phyloP scores from a whole-genome alignment of 2,888 invertebrate species.

The Ditula angustiorana region DNA sequence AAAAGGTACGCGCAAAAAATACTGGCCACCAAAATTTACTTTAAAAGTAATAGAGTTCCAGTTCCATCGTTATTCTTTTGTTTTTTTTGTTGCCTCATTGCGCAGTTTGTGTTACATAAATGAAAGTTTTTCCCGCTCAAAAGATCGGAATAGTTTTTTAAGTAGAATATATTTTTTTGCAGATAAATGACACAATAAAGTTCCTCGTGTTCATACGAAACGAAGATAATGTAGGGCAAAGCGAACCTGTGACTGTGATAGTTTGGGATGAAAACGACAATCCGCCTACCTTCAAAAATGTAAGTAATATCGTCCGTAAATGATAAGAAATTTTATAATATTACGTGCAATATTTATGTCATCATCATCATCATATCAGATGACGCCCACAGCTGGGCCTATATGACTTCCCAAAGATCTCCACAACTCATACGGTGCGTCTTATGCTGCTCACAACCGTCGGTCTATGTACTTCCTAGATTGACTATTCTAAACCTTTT shows the following conservation, averaged over 20 bases:
- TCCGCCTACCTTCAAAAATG: constrained; percentile 91
- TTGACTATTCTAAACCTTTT: too few species aligned
- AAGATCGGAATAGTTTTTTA: neutral
- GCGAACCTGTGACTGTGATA: constrained; percentile 91
- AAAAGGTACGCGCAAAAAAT: neutral
- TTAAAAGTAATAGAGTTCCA: neutral
- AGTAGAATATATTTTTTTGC: constrained; percentile 56
- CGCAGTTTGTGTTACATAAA: neutral
- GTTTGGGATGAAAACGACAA: constrained; percentile 96
- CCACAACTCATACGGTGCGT: too few species aligned
- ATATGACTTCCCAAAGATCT: too few species aligned
- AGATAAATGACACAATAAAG: constrained; percentile 92
- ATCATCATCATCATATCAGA: too few species aligned
- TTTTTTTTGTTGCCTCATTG: neutral
- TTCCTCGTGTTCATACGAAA: constrained; percentile 94
- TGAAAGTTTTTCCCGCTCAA: neutral
- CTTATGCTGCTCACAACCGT: too few species aligned
- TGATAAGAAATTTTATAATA: too few species aligned
- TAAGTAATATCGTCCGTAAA: constrained; percentile 71
- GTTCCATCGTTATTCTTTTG: neutral
- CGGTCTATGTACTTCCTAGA: too few species aligned
- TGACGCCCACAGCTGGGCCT: too few species aligned
- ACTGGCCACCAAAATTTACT: neutral
- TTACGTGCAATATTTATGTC: too few species aligned
- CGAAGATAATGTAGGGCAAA: constrained; percentile 89